Base-by-base conservation (phyloP, 2,797 vertebrate species). In the Leptatherina wallacei region DNA sequence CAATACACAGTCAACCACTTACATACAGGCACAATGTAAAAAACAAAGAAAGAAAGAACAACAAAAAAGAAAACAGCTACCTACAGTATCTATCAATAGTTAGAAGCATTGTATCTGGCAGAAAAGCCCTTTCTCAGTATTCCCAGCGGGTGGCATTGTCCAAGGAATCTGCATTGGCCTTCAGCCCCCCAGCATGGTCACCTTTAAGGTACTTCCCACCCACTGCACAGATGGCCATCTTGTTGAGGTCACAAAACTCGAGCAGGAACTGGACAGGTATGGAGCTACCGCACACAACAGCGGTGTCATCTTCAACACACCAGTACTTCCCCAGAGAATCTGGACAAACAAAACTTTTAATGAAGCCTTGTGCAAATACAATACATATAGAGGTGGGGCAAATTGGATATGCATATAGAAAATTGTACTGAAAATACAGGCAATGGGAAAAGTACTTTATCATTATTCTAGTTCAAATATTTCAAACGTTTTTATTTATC, bases 191-290 rank as follows among this genome's bases (percentile, higher is more conserved):
- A 0, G 97, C 97, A 0, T 99, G 97, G 93, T 99, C 98, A 0
- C 98, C 98, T 89, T 96, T 98, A 67, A 99, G 95, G 90, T 98
- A 99, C 85, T 95, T 96, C 62, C 97, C 96, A 0, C 96, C 96
- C 22, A 83, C 67, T 44, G 92, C 95, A 54, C 96, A 95, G 88
- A 99, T 96, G 49, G 97, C 97, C 94, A 99, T 95, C 91, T 98
- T 97, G 94, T 98, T 97, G 80, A 96, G 95, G 84, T 98, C 98
- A 52, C 96, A 97, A 94, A 99, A 98, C 93, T 98, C 96, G 14
- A 99, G 96, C 83, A 96, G 95, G 95, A 99, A 99, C 88, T 96
- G 96, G 81, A 96, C 94, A 0, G 96, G 97, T 1, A 85, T 69
- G 65, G 93, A 85, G 16, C 95, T 96, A 94, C 95, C 95, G 94